Percentiles rank a stretch among this genome's conserved stretches.
phyloP scores from a whole-genome alignment of 2,888 invertebrate genomes.

The Drosophila subquinaria region DNA sequence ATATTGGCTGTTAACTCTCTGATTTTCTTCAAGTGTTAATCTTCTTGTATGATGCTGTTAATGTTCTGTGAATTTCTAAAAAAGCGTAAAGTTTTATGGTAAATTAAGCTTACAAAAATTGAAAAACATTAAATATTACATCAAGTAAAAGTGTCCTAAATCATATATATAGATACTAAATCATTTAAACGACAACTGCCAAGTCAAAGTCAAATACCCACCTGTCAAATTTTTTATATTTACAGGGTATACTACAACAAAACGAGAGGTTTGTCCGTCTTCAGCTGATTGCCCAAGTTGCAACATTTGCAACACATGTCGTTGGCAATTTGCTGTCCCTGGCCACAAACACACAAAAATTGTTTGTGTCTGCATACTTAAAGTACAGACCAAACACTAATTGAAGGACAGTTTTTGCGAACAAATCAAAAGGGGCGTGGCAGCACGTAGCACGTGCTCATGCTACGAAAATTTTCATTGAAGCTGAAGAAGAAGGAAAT shows the following conservation, averaged over 20 bases:
- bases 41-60: too few species aligned
- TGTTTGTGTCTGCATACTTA: slow-evolving; percentile 57
- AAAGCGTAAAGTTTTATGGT: too few species aligned
- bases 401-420: slow-evolving; percentile 60
- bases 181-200: too few species aligned
- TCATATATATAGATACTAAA: too few species aligned
- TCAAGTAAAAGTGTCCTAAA: too few species aligned
- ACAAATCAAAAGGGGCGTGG: slow-evolving; percentile 43
- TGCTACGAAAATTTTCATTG: slow-evolving; percentile 14
- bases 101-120: too few species aligned
- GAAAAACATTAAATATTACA: too few species aligned
- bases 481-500: background rate
- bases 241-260: slow-evolving; percentile 36
- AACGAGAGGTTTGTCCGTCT: slow-evolving; percentile 18
- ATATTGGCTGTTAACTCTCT: too few species aligned
- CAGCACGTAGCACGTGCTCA: slow-evolving; percentile 28
- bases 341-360: slow-evolving; percentile 37
- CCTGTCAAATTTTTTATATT: accelerated
- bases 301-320: slow-evolving; percentile 67
- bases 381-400: slow-evolving; percentile 60
- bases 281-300: slow-evolving; percentile 60
- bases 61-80: too few species aligned
- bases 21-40: too few species aligned
- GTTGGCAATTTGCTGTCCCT: slow-evolving; percentile 62
- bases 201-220: background rate